A percentile compares a stretch with the other conserved stretches of the same genome.
Conservation (phyloP, 2,797 vertebrate genomes). For the Labroides dimidiatus region DNA sequence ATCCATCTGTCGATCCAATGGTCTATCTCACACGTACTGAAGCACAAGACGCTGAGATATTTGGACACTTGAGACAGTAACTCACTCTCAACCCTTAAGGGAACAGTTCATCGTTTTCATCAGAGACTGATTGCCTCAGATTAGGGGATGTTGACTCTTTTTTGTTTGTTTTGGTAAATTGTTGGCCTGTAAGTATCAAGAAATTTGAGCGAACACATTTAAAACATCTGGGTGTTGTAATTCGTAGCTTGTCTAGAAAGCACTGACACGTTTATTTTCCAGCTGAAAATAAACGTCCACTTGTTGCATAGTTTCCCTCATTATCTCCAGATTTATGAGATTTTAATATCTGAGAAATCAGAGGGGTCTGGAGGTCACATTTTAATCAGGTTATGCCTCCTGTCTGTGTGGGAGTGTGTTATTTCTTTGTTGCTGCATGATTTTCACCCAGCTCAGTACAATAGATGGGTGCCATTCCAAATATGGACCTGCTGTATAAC, state of each 20-base stretch:
- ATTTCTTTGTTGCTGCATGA: conserved; percentile 2
- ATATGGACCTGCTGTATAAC: conserved; percentile 8
- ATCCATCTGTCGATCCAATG: too few relatives aligned
- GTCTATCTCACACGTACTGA: too few relatives aligned
- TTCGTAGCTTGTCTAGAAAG: background rate
- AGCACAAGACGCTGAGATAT: too few relatives aligned
- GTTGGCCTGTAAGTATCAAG: background rate
- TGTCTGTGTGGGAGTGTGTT: background rate
- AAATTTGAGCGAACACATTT: background rate
- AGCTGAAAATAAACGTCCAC: too few relatives aligned
- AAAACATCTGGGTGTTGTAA: background rate
- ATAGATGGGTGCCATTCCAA: conserved; percentile 43
- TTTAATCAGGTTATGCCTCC: background rate
- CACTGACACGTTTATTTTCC: too few relatives aligned
- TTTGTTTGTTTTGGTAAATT: background rate
- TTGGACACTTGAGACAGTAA: too few relatives aligned
- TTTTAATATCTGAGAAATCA: background rate
- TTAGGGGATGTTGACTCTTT: too few relatives aligned
- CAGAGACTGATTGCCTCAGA: too few relatives aligned
- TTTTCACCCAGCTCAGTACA: conserved; percentile 30
- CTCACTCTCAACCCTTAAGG: too few relatives aligned
- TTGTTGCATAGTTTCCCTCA: too few relatives aligned
- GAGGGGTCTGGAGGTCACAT: background rate
- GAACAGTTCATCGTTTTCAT: too few relatives aligned
- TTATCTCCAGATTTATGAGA: conserved; percentile 2